Percentiles rank a stretch among this genome's conserved stretches.
These are phyloP conservation scores for Pipistrellus nathusii DNA, from an alignment of 2,797 vertebrate species.

Conservation along the genomic window DNA sequence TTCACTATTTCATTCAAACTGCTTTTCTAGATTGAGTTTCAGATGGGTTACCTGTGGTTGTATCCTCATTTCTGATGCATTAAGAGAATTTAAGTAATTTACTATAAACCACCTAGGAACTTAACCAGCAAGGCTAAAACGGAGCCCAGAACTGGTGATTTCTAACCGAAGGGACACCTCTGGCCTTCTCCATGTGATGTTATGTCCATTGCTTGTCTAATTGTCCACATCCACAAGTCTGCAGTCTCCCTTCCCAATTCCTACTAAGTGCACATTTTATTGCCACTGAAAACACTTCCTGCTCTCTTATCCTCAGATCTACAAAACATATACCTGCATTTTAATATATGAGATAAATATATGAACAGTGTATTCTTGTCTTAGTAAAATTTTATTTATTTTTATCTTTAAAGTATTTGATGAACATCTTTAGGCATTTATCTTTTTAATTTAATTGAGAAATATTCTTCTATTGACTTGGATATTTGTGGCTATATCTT, in stretches of 20 bases:
- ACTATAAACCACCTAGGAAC: not conserved
- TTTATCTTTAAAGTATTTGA: conserved; percentile 32
- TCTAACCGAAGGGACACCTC: not conserved
- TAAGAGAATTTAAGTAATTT: conserved; percentile 36
- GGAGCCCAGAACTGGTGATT: not conserved
- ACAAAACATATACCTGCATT: not conserved
- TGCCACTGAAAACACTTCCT: conserved; percentile 17
- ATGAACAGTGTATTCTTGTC: not conserved
- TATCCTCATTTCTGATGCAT: conserved; percentile 16
- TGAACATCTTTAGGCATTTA: not conserved
- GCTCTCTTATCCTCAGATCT: conserved; percentile 10
- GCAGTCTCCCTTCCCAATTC: not conserved
- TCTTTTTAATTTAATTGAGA: not conserved
- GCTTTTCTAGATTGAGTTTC: conserved; percentile 48
- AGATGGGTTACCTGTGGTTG: not conserved
- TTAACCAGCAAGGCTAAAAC: not conserved
- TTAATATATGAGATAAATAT: not conserved
- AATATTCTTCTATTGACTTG: not conserved
- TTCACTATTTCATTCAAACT: conserved; percentile 30
- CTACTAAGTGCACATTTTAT: not conserved
- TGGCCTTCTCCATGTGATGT: not conserved
- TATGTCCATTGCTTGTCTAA: not conserved
- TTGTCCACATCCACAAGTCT: not conserved
- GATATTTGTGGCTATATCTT: not conserved
- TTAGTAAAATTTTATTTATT: not conserved